phyloP scores from a whole-genome alignment of 2,888 invertebrate species.

The Folsomia candida region DNA sequence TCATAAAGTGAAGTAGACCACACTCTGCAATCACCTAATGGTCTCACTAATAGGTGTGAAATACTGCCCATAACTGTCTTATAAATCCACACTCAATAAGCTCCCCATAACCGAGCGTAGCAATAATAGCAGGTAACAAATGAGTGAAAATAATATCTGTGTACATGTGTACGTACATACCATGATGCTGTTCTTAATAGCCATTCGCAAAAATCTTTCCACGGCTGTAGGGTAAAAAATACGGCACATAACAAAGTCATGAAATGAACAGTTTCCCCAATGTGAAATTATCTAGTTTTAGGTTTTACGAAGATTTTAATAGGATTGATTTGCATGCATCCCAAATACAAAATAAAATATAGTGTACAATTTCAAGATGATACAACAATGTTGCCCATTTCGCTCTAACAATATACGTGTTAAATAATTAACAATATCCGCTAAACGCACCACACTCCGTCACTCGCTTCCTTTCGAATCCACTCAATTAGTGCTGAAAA shows the following conservation, averaged over 20 bases:
- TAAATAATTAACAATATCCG: not conserved
- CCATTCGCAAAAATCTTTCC: not conserved
- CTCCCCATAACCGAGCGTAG: too few species aligned
- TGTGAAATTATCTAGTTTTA: not conserved
- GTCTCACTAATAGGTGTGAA: slow-evolving; percentile 18
- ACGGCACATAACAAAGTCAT: not conserved
- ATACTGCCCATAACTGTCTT: slow-evolving; percentile 21
- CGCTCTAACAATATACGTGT: too few species aligned
- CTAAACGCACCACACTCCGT: slow-evolving; percentile 30
- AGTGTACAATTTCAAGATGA: not conserved
- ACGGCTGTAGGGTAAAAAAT: not conserved
- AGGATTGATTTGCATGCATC: not conserved
- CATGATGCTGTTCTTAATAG: too few species aligned
- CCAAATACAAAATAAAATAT: not conserved
- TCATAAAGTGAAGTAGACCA: not conserved
- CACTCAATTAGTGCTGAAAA: slow-evolving; percentile 34
- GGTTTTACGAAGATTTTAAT: not conserved
- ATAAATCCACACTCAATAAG: slow-evolving; percentile 6
- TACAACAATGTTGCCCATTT: too few species aligned
- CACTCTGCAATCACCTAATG: slow-evolving; percentile 11
- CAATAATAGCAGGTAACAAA: too few species aligned
- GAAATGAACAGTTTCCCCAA: too few species aligned
- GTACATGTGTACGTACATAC: too few species aligned
- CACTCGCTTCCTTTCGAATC: slow-evolving; percentile 30
- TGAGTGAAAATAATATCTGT: too few species aligned